Conservation (phyloP, 2,888 invertebrate genomes). For the Galerucella pusilla region DNA sequence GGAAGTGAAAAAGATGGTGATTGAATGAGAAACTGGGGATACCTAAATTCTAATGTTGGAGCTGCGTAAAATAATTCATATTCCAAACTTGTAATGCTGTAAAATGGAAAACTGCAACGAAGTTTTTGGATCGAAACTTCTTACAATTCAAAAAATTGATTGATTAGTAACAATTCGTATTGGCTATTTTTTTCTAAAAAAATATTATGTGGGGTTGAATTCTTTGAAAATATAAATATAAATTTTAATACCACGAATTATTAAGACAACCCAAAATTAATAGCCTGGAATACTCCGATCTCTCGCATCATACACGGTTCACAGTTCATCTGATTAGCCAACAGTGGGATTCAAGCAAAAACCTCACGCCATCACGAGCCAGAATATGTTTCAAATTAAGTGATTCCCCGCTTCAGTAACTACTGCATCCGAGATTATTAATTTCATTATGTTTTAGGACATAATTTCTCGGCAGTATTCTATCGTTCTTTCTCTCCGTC, state of each 20-base stretch:
- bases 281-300: neutral
- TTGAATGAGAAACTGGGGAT: no score
- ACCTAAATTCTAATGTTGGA: no score
- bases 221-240: neutral
- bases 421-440: constrained; percentile 55
- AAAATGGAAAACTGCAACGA: no score
- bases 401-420: constrained; percentile 55
- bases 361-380: constrained; percentile 29
- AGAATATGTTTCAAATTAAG: constrained; percentile 55
- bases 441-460: constrained; percentile 56
- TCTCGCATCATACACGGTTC: neutral
- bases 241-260: neutral
- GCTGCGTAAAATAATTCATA: no score
- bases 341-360: constrained; percentile 35
- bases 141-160: no score
- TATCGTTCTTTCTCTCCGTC: constrained; percentile 20
- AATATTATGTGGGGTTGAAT: neutral
- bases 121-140: no score
- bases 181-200: no score
- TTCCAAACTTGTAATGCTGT: no score
- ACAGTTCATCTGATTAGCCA: constrained; percentile 25
- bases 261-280: neutral
- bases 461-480: constrained; percentile 47
- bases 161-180: no score
- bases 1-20: no score